Evolutionary conservation across 2,888 invertebrate species (phyloP), one percentile per base, ranked within the genome.

Genomic region (Unio pictorum): DNA sequence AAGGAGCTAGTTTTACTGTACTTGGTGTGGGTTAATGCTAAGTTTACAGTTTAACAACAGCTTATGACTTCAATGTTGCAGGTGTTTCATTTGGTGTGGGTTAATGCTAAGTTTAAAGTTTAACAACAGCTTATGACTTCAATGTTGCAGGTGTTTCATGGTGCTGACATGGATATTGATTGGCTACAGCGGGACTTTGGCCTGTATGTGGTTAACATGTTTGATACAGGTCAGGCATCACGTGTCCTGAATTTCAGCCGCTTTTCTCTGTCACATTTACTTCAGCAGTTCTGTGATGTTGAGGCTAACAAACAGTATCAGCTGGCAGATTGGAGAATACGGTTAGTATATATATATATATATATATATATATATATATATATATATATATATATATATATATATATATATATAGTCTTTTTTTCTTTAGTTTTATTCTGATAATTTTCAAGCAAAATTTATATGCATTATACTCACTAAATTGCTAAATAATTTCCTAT

Each of bases 161-260:
- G 99, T 17, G 95, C 96, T 0, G 94, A 95, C 71, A 91, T 89
- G 72, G 99, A 99, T 87, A 92, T 99, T 26, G 91, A 93, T 55
- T 99, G 99, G 99, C 91, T 99, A 55, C 99, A 99, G 89, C 92
- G 97, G 23, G 99, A 99, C 92, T 93, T 99, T 69, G 95, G 97
- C 0, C 88, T 99, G 2, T 99, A 99, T 88, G 91, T 99, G 4
- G 98, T 99, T 0, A 98, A 98, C 80, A 93, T 99, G 94, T 98
- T 99, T 89, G 99, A 99, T 90, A 99, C 99, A 0, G 94, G 96
- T 87, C 94, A 95, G 87, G 98, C 98, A 0, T 94, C 96, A 0
- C 93, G 94, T 78, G 91, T 93, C 4, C 91, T 99, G 0, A 92
- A 93, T 34, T 92, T 95, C 74, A 91, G 93, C 0, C 93, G 93